These are phyloP conservation scores for Eristalis intricaria DNA, from an alignment of 2,888 invertebrate species.

Conservation along the genomic window DNA sequence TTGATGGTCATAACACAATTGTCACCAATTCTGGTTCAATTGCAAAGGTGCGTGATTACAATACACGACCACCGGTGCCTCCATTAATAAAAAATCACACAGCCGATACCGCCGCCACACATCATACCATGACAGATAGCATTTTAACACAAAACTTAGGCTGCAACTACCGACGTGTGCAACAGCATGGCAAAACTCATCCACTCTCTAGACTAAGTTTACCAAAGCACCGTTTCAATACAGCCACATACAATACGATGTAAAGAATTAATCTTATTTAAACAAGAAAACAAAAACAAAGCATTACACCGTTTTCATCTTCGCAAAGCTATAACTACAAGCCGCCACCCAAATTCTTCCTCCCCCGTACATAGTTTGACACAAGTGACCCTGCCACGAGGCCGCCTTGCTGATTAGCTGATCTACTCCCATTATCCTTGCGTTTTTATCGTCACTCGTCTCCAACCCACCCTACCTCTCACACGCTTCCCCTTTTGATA, in stretches of 20 bases:
- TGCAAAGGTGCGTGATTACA: conserved; percentile 77
- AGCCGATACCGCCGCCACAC: conserved; percentile 53
- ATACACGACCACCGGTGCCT: conserved; percentile 81
- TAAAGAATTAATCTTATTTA: conserved; percentile 79
- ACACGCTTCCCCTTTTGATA: conserved; percentile 42
- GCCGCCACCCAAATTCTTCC: neutral
- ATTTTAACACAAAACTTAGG: conserved; percentile 73
- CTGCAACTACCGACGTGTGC: conserved; percentile 85
- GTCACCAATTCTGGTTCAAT: conserved; percentile 53
- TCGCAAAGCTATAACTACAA: conserved; percentile 25
- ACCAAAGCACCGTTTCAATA: conserved; percentile 88
- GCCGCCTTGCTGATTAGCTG: conserved; percentile 27
- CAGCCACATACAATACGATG: conserved; percentile 94
- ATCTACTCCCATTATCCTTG: conserved; percentile 33
- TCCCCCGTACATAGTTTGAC: conserved; percentile 34
- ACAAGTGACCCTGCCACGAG: conserved; percentile 42
- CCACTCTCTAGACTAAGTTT: conserved; percentile 93
- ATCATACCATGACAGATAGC: conserved; percentile 74
- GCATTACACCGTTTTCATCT: conserved; percentile 10
- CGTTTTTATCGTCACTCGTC: conserved; percentile 37
- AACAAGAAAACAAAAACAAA: conserved; percentile 19
- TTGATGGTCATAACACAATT: conserved; percentile 30
- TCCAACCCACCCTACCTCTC: conserved; percentile 22
- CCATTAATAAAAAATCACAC: conserved; percentile 75
- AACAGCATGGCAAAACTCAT: conserved; percentile 96